These are phyloP conservation scores for Calonectris borealis DNA, from an alignment of 2,113 vertebrate species.

Conservation along the genomic window DNA sequence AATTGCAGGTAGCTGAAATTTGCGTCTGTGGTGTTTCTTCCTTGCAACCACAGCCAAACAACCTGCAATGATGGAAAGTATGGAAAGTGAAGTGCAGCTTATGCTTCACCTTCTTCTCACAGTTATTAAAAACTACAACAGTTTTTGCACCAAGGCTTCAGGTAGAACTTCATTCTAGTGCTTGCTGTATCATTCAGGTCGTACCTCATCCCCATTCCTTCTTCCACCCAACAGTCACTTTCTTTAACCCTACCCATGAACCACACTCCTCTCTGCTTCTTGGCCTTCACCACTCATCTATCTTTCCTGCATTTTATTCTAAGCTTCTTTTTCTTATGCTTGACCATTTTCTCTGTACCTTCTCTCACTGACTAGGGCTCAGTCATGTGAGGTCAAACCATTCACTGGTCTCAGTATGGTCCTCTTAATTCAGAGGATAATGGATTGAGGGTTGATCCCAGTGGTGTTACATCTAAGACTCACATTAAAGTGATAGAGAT, in stretches of 20 bases:
- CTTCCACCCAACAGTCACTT: not conserved
- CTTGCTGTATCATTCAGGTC: not conserved
- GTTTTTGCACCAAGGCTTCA: not conserved
- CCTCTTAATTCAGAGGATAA: not conserved
- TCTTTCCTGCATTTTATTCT: not conserved
- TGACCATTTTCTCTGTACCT: not conserved
- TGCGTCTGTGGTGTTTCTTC: not conserved
- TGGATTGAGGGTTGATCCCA: not conserved
- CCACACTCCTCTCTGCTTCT: not conserved
- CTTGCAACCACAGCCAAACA: not conserved
- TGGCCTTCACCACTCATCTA: not conserved
- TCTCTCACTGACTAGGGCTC: not conserved
- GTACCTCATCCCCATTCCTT: not conserved
- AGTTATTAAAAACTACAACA: not conserved
- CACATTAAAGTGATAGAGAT: not conserved
- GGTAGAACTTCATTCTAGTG: not conserved
- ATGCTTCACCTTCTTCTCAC: not conserved
- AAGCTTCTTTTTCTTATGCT: not conserved
- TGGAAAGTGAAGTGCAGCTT: not conserved
- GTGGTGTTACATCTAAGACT: not conserved
- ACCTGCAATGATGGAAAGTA: not conserved
- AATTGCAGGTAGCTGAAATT: not conserved
- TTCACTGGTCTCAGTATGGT: not conserved
- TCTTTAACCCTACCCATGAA: not conserved
- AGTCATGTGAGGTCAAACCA: not conserved